Conservation (phyloP, 2,797 vertebrate genomes). For the Setipinna tenuifilis region DNA sequence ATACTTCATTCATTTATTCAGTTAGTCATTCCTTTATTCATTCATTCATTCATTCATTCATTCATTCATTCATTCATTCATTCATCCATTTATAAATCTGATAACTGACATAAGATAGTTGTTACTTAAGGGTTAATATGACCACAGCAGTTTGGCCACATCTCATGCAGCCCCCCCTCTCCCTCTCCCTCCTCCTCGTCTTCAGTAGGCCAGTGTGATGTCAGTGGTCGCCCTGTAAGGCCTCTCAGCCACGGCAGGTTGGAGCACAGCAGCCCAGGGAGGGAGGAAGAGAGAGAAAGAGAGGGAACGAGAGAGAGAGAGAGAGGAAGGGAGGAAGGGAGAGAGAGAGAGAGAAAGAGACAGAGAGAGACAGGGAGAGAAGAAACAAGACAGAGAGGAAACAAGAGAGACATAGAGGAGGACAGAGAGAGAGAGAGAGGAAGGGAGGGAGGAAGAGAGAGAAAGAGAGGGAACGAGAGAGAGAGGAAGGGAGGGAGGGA, state of each 20-base stretch:
- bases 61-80: too few relatives aligned
- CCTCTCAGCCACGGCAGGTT: too few relatives aligned
- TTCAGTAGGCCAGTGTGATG: too few relatives aligned
- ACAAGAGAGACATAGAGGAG: not conserved
- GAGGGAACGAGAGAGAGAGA: conserved; percentile 6
- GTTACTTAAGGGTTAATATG: not conserved
- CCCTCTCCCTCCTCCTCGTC: too few relatives aligned
- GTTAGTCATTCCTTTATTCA: too few relatives aligned
- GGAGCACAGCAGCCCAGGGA: not conserved
- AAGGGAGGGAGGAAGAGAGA: conserved; percentile 18
- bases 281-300: not conserved
- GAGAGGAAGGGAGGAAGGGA: conserved; percentile 18
- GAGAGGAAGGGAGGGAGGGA: not conserved
- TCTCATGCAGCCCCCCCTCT: not conserved
- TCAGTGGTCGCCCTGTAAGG: not conserved
- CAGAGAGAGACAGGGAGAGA: conserved; percentile 25
- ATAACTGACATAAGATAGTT: not conserved
- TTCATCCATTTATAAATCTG: too few relatives aligned
- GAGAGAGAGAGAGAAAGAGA: not conserved
- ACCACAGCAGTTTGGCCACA: not conserved
- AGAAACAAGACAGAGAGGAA: too few relatives aligned
- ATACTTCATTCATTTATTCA: not conserved
- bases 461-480: conserved; percentile 12
- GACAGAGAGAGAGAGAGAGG: not conserved
- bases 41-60: too few relatives aligned